A percentile compares a stretch with the other conserved stretches of the same genome.
Conservation (phyloP, 2,888 invertebrate genomes). For the Gymnoscelis rufifasciata region DNA sequence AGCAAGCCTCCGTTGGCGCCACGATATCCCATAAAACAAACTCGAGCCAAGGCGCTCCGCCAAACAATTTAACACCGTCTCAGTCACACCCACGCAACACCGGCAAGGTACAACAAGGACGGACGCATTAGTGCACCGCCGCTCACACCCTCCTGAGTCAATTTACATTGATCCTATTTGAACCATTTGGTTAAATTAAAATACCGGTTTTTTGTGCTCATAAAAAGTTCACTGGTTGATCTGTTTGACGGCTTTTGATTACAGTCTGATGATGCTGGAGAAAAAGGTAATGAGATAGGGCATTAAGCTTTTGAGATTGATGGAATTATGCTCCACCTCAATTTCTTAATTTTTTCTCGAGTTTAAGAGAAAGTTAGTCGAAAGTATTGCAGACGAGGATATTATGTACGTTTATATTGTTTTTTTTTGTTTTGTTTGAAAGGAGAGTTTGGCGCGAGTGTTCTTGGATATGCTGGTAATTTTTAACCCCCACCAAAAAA, state of each 20-base stretch:
- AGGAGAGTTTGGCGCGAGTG: too few species aligned
- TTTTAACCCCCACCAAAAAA: too few species aligned
- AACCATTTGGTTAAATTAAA: conserved; percentile 6
- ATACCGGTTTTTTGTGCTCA: too few species aligned
- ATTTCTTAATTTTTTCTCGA: too few species aligned
- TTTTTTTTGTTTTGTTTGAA: too few species aligned
- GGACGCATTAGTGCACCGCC: conserved; percentile 10
- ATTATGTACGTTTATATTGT: too few species aligned
- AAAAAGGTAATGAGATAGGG: neutral
- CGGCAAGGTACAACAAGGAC: conserved; percentile 12
- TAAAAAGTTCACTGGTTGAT: too few species aligned
- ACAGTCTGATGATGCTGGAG: too few species aligned
- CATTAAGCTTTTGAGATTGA: neutral
- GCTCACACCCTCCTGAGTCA: conserved; percentile 5
- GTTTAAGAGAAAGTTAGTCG: too few species aligned
- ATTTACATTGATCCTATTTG: conserved; percentile 19
- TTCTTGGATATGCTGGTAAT: too few species aligned
- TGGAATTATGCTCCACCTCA: neutral
- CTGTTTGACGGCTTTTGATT: too few species aligned
- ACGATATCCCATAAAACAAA: conserved; percentile 56
- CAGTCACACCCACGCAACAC: conserved; percentile 15
- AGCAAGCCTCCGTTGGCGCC: conserved; percentile 55
- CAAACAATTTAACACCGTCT: conserved; percentile 51
- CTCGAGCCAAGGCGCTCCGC: conserved; percentile 59
- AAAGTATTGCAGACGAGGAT: too few species aligned